These are phyloP conservation scores for Synanthedon formicaeformis DNA, from an alignment of 2,888 invertebrate genomes.

Conservation along the genomic window DNA sequence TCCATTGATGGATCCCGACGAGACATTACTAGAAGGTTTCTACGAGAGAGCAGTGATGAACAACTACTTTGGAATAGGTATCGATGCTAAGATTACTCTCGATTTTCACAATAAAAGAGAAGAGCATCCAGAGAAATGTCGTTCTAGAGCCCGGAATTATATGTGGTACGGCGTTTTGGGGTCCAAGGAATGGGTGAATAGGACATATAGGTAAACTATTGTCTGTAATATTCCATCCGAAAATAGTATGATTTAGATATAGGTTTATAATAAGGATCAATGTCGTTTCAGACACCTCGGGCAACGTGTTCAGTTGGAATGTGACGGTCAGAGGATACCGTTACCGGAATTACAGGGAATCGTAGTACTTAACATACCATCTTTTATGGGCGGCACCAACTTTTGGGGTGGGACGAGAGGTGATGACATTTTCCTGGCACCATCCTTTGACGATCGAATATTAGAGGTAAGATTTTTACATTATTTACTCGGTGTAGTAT, in stretches of 20 bases:
- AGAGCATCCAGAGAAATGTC: constrained; percentile 96
- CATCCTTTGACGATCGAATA: constrained; percentile 95
- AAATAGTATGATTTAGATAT: too few species aligned
- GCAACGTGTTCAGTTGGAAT: constrained; percentile 93
- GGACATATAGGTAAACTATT: constrained; percentile 81
- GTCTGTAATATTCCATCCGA: not conserved
- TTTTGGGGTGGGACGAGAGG: constrained; percentile 97
- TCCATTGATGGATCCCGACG: constrained; percentile 93
- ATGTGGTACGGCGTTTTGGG: constrained; percentile 93
- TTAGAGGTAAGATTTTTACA: constrained; percentile 77
- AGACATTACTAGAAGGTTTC: constrained; percentile 87
- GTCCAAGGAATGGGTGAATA: constrained; percentile 85
- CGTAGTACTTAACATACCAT: constrained; percentile 93
- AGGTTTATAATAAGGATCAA: not conserved
- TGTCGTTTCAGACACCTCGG: constrained; percentile 80
- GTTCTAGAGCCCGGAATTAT: constrained; percentile 93
- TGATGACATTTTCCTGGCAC: constrained; percentile 91
- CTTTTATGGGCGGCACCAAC: constrained; percentile 98
- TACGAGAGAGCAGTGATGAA: constrained; percentile 98
- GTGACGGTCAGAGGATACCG: constrained; percentile 95
- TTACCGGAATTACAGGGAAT: constrained; percentile 96
- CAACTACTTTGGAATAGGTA: constrained; percentile 98
- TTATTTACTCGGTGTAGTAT: not conserved
- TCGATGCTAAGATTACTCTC: constrained; percentile 96
- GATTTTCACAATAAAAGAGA: constrained; percentile 98